Base-by-base conservation (phyloP, 2,797 vertebrate genomes). In the Capromys pilorides region DNA sequence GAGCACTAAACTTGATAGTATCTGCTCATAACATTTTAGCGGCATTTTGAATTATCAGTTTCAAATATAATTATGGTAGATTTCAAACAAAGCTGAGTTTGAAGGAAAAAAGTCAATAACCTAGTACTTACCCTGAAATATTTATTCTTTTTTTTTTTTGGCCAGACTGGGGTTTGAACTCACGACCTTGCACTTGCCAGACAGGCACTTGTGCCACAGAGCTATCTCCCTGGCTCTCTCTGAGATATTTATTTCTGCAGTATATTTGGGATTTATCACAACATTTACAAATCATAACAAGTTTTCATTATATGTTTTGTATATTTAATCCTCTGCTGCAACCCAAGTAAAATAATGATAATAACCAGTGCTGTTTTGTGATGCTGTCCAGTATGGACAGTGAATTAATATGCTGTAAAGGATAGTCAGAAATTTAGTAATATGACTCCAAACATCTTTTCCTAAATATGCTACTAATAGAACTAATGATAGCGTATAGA, bases 111-210 rank as follows among this genome's bases (percentile, higher is more conserved):
- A 22, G 79, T 91, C 57, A 91, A 16, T 87, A 86, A 80, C 54
- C 75, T 64, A 88, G 86, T 71, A 88, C 14, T 36, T 92, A 91
- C 91, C 93, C 96, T 97, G n/a, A n/a, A n/a, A n/a, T n/a, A n/a
- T n/a, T n/a, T n/a, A n/a, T n/a, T n/a, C n/a, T n/a, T n/a, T n/a
- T n/a, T n/a, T n/a, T n/a, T n/a, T n/a, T n/a, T n/a, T n/a, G n/a
- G n/a, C n/a, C n/a, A n/a, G n/a, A n/a, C n/a, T n/a, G n/a, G n/a
- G n/a, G n/a, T n/a, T n/a, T n/a, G n/a, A n/a, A n/a, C n/a, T n/a
- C n/a, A n/a, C n/a, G n/a, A n/a, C n/a, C n/a, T n/a, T n/a, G n/a
- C n/a, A n/a, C n/a, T n/a, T n/a, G n/a, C n/a, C n/a, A n/a, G n/a
- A n/a, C n/a, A n/a, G n/a, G n/a, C n/a, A n/a, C n/a, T n/a, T n/a